Percentiles rank a stretch among this genome's conserved stretches.
Evolutionary conservation across 2,797 vertebrate genomes (phyloP).

Genomic region (Psittacula echo): DNA sequence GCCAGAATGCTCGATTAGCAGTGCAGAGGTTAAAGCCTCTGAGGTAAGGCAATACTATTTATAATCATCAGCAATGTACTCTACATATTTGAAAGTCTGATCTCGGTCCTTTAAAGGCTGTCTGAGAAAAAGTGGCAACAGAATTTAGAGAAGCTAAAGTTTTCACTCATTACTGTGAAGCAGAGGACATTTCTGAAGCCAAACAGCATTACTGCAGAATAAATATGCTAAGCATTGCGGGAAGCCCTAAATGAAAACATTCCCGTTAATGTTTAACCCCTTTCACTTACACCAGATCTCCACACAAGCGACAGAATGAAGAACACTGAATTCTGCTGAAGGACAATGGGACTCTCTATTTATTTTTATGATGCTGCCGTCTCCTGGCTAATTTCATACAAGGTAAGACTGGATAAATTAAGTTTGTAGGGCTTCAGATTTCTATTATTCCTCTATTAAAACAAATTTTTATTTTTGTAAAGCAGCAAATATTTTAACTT

Average conservation of each 20-base stretch:
- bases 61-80: neutral
- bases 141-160: neutral
- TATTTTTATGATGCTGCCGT: slow-evolving; percentile 34
- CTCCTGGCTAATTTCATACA: neutral
- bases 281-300: neutral
- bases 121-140: neutral
- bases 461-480: neutral
- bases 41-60: neutral
- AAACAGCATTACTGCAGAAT: neutral
- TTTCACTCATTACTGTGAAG: neutral
- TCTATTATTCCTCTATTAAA: neutral
- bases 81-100: neutral
- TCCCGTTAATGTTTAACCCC: slow-evolving; percentile 19
- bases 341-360: neutral
- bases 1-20: neutral
- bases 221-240: neutral
- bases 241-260: neutral
- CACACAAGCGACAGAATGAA: neutral
- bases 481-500: neutral
- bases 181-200: neutral
- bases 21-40: neutral
- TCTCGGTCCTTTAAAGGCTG: neutral
- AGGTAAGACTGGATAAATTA: neutral
- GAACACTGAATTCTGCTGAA: slow-evolving; percentile 27
- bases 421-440: neutral